These are phyloP conservation scores for Holothuria leucospilota DNA, from an alignment of 53 echinoderm and acorn worm genomes.

Conservation along the genomic window DNA sequence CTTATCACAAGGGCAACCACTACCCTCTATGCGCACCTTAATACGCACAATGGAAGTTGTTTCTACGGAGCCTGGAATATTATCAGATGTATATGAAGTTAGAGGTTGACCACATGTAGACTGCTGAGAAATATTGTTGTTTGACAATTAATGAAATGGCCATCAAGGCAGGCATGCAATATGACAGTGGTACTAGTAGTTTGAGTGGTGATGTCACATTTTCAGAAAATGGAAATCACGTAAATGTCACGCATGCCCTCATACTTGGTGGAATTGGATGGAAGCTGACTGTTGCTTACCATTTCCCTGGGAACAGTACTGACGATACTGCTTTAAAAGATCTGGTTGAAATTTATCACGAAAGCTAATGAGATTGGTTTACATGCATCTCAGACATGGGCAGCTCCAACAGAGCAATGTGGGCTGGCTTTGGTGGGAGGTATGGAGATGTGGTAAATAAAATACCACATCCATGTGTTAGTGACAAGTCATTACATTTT, in stretches of 20 bases:
- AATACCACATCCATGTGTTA: not conserved
- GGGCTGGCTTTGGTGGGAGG: not conserved
- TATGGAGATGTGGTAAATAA: not conserved
- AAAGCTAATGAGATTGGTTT: not conserved
- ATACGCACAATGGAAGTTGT: conserved; percentile 30
- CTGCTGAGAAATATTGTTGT: conserved; percentile 11
- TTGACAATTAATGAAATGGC: conserved; percentile 12
- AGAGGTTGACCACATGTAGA: not conserved
- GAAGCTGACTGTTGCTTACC: conserved; percentile 36
- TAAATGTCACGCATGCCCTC: not conserved
- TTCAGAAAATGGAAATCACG: not conserved
- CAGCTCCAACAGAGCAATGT: not conserved
- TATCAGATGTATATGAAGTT: too few species aligned
- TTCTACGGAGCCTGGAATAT: conserved; percentile 48
- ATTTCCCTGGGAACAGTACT: conserved; percentile 7
- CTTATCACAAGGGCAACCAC: conserved; percentile 31
- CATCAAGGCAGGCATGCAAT: conserved; percentile 8
- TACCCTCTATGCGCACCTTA: conserved; percentile 51
- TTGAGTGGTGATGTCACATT: conserved; percentile 15
- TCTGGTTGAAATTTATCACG: conserved; percentile 14
- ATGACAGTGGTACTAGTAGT: conserved; percentile 2
- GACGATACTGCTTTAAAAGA: not conserved
- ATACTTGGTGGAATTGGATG: conserved; percentile 35
- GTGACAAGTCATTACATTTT: not conserved
- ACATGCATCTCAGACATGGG: not conserved